Evolutionary conservation across 1,140 invertebrate species (phyloP), one percentile per base, ranked within the genome.

Genomic region (Heliconius hermathena): DNA sequence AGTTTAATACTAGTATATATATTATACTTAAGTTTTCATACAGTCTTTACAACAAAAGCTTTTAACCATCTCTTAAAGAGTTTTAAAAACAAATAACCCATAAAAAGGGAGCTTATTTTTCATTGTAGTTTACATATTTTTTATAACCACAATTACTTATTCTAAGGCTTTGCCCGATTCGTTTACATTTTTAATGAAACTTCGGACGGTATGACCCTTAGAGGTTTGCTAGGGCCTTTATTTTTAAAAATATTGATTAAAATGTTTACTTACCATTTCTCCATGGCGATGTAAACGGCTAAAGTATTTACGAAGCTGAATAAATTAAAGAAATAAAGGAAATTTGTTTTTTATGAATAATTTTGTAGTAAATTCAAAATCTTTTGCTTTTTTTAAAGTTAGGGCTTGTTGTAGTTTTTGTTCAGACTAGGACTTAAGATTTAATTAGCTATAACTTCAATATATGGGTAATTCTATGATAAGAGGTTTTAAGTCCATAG

Each of bases 111-210:
- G 60, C 60, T 66, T n/a, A 66, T 66, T 66, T 66, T 9, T 66
- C 60, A 29, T 16, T 29, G 26, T 29, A 29, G 22, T 66, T 66
- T 66, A 66, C 60, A 66, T 66, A 66, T 66, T 66, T 66, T 57
- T 66, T 66, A 36, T 66, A 66, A 66, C 60, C 60, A 66, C 60
- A 66, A 66, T 66, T 29, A 66, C 60, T 66, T 22, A 57, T 57
- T 57, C 60, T 66, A 66, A 66, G 60, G 22, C 60, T 66, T 66
- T 29, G 60, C 60, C 60, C 22, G 60, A 66, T 66, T 66, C 60
- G 60, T 66, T 66, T 66, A 66, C 60, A 66, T 66, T 66, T 66
- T 66, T 66, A 66, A 66, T 66, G 60, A 29, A 5, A 66, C 60
- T 66, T 66, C 22, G 60, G 26, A 29, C 13, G 60, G 60, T 29